Percentiles rank a stretch among this genome's conserved stretches.
Evolutionary conservation across 2,113 vertebrate species (phyloP).

Genomic region (Poecilia latipinna): DNA sequence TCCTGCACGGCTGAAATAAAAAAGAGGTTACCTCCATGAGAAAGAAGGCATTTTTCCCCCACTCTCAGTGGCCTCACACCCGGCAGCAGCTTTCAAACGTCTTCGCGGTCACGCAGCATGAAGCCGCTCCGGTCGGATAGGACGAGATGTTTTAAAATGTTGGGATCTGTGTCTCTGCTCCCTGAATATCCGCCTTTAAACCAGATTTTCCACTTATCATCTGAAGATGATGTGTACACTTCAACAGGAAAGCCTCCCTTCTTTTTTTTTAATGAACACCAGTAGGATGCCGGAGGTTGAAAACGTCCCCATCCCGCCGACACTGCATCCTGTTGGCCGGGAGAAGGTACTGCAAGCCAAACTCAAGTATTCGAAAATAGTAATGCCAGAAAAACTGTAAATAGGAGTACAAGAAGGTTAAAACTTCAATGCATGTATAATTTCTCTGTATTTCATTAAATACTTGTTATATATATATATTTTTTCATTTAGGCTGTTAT

Average conservation of each 20-base stretch:
- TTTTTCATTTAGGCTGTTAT: too few relatives aligned
- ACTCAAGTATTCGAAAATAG: not conserved
- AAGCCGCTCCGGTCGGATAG: constrained; percentile 32
- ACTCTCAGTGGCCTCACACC: constrained; percentile 44
- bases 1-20: not conserved
- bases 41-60: constrained; percentile 70
- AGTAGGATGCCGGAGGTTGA: constrained; percentile 13
- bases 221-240: constrained; percentile 62
- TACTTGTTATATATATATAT: too few relatives aligned
- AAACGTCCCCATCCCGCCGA: not conserved
- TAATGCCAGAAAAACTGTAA: too few relatives aligned
- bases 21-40: constrained; percentile 73
- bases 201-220: constrained; percentile 49
- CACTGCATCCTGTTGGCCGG: constrained; percentile 36
- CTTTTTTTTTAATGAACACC: constrained; percentile 2
- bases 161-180: not conserved
- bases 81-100: constrained; percentile 54
- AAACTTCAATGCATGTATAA: too few relatives aligned
- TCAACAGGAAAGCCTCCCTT: constrained; percentile 49
- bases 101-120: constrained; percentile 53
- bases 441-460: too few relatives aligned
- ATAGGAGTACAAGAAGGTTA: not conserved
- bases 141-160: not conserved
- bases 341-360: constrained; percentile 46
- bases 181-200: constrained; percentile 15